Conservation (phyloP, 2,888 invertebrate species). For the Melanargia galathea region DNA sequence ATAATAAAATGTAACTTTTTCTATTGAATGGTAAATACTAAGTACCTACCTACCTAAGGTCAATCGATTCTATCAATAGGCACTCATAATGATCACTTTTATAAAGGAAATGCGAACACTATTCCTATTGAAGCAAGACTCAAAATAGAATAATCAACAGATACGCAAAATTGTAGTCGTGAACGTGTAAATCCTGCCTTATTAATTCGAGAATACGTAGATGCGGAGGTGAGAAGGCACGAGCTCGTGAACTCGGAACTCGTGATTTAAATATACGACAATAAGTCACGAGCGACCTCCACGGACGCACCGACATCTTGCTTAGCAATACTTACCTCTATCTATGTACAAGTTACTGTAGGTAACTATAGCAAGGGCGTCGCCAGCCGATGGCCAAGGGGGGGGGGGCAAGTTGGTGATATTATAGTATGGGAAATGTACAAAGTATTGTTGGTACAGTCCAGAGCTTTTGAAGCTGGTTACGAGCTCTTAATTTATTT, state of each 20-base stretch:
- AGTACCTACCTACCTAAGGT: background rate
- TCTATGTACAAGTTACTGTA: background rate
- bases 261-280: constrained; percentile 31
- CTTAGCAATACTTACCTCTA: constrained; percentile 2
- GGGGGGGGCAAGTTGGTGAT: no score
- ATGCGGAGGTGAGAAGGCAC: constrained; percentile 20
- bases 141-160: background rate
- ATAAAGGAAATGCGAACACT: background rate
- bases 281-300: constrained; percentile 29
- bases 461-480: no score
- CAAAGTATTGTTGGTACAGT: no score
- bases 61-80: background rate
- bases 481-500: no score
- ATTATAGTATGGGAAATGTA: no score
- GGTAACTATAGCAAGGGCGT: no score
- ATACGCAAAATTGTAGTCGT: constrained; percentile 1
- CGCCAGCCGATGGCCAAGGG: no score
- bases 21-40: no score
- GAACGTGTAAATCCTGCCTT: constrained; percentile 13
- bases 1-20: no score
- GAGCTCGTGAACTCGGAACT: constrained; percentile 19
- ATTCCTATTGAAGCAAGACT: background rate
- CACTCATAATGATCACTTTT: background rate
- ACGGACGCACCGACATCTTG: constrained; percentile 18
- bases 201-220: constrained; percentile 4